Conservation (phyloP, 2,888 invertebrate genomes). For the Monoplex corrugatus region DNA sequence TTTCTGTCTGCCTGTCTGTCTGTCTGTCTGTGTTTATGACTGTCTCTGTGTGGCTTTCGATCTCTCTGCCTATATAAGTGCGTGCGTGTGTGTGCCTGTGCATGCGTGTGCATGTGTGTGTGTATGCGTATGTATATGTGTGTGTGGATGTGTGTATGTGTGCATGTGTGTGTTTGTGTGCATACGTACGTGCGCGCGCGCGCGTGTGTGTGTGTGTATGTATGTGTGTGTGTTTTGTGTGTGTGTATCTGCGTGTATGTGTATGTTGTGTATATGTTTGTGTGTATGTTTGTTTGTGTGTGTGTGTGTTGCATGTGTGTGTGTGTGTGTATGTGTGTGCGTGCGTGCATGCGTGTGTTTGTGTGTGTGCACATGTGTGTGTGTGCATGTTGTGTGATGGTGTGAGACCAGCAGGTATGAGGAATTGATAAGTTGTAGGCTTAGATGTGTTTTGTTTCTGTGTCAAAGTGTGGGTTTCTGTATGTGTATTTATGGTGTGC, state of each 20-base stretch:
- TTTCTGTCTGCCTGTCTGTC: neutral
- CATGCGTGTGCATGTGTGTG: neutral
- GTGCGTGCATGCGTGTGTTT: neutral
- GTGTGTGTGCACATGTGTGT: conserved; percentile 1
- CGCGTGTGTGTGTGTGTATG: no score
- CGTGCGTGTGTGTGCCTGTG: neutral
- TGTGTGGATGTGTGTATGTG: neutral
- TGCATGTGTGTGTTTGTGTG: neutral
- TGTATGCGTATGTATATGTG: neutral
- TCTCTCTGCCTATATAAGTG: neutral
- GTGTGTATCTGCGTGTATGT: no score
- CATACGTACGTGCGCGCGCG: neutral
- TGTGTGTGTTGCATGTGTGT: neutral
- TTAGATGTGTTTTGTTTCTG: no score
- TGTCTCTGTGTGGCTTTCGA: neutral
- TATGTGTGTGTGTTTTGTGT: no score
- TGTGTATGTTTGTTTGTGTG: neutral
- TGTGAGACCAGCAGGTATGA: neutral
- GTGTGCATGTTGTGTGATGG: neutral
- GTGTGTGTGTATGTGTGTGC: neutral
- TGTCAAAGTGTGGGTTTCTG: neutral
- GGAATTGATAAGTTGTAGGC: no score
- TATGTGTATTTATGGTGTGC: neutral
- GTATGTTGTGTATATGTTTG: neutral
- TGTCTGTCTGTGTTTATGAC: neutral